A percentile compares a stretch with the other conserved stretches of the same genome.
These are phyloP conservation scores for Tragelaphus imberbis DNA, from an alignment of 2,113 vertebrate species.

Conservation along the genomic window DNA sequence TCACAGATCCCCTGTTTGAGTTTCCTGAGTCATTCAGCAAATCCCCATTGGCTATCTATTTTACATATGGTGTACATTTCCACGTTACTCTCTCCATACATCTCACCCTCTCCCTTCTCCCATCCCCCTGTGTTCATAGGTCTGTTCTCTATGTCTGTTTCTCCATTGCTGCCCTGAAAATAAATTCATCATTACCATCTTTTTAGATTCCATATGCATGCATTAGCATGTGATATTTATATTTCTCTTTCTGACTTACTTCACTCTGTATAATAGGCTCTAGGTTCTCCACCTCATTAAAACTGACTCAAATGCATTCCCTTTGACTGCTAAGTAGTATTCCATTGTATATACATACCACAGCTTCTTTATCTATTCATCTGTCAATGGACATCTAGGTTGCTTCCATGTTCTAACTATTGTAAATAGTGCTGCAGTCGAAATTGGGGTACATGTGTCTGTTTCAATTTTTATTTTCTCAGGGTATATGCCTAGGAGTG, in stretches of 20 bases:
- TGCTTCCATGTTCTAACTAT: neutral
- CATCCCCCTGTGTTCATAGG: neutral
- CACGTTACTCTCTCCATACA: neutral
- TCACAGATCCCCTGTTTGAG: neutral
- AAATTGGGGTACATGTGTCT: neutral
- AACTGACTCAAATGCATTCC: neutral
- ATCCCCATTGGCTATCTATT: neutral
- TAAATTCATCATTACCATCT: neutral
- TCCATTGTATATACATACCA: neutral
- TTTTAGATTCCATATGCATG: neutral
- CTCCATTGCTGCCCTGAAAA: neutral
- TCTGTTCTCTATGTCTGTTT: neutral
- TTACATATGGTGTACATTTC: neutral
- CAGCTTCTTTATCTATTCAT: neutral
- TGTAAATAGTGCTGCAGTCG: neutral
- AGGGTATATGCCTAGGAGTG: neutral
- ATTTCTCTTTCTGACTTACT: neutral
- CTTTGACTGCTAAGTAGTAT: neutral
- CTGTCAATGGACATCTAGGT: neutral
- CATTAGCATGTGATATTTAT: neutral
- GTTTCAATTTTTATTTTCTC: neutral
- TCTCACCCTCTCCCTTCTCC: neutral
- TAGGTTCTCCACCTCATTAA: neutral
- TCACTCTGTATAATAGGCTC: neutral
- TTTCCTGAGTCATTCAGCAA: neutral